phyloP scores from a whole-genome alignment of 2,797 vertebrate genomes.

The Typhlichthys eigenmanni region DNA sequence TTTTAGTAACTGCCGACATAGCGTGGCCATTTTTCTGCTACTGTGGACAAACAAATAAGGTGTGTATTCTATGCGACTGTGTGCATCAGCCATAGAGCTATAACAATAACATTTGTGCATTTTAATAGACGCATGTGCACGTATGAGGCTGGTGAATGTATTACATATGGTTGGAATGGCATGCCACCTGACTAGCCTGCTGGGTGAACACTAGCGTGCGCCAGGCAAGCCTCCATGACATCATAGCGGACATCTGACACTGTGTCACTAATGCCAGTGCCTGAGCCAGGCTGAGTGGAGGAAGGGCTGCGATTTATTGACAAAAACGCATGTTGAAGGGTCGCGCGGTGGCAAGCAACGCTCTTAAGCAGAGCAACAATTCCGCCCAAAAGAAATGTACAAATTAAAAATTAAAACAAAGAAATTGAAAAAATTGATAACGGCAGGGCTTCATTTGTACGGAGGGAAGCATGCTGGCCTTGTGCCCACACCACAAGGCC shows the following conservation, averaged over 20 bases:
- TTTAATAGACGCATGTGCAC: slow-evolving; percentile 66
- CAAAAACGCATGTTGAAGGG: slow-evolving; percentile 12
- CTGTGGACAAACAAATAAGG: slow-evolving; percentile 29
- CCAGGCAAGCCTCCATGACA: slow-evolving; percentile 77
- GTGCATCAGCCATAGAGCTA: slow-evolving; percentile 39
- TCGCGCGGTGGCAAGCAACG: slow-evolving; percentile 19
- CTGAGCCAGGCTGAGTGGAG: neutral
- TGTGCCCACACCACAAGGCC: slow-evolving; percentile 57
- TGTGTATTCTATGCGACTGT: slow-evolving; percentile 7
- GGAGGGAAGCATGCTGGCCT: slow-evolving; percentile 61
- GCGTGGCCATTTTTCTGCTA: slow-evolving; percentile 23
- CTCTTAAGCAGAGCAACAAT: slow-evolving; percentile 10
- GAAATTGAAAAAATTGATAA: slow-evolving; percentile 1
- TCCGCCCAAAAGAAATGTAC: too few species aligned
- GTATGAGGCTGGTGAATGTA: neutral
- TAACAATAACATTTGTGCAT: slow-evolving; percentile 83
- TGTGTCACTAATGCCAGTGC: slow-evolving; percentile 31
- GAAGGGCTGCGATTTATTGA: slow-evolving; percentile 1
- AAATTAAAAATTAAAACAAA: too few species aligned
- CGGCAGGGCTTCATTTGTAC: slow-evolving; percentile 56
- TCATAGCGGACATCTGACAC: slow-evolving; percentile 61
- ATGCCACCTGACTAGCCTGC: slow-evolving; percentile 76
- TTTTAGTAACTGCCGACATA: slow-evolving; percentile 41
- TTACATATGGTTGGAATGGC: slow-evolving; percentile 67
- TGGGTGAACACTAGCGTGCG: slow-evolving; percentile 19